Base-by-base conservation (phyloP, 2,888 invertebrate species). In the Alloplasta piceator region DNA sequence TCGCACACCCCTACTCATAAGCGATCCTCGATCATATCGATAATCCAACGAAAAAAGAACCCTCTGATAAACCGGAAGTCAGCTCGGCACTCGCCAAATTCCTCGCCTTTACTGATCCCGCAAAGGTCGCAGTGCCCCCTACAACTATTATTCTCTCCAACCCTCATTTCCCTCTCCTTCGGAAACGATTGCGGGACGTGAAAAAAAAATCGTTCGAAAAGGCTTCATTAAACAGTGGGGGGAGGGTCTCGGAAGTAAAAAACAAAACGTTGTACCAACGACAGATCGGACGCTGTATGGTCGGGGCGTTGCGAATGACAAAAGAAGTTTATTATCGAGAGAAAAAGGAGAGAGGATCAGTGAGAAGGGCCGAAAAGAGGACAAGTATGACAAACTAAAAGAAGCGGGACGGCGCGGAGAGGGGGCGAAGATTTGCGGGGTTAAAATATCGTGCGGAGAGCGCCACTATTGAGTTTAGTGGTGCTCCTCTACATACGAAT, bases 281-380 rank as follows among this genome's bases (percentile, higher is more conserved):
- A 82, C 75, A 84, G 78, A 80, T 80, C 82, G 80, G 75, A 78
- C 60, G 80, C 52, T 78, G 70, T 26, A 26, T 52, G 71, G 80
- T 64, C 68, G 77, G 52, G 80, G 68, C 72, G 73, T 77, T 55
- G 82, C 76, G 75, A 86, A 87, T 88, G 85, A 90, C 90, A 90
- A 90, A 90, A 86, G 87, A 86, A 85, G 85, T 87, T 89, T 89
- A 89, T 90, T 89, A 86, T 84, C 81, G 79, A 38, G 84, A 74
- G 71, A 26, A 63, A 75, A 10, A 58, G 52, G 63, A 56, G 60
- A 61, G 67, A 63, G 46, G 64, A n/a, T n/a, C n/a, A 26, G 64
- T 50, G 14, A 36, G 36, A 9, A 14, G 36, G 50, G 16, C 12
- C 43, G 10, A 64, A 50, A 67, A 26, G 26, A 26, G 26, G 26